A percentile compares a stretch with the other conserved stretches of the same genome.
These are phyloP conservation scores for Polymixis lichenea DNA, from an alignment of 2,888 invertebrate species.

Conservation along the genomic window DNA sequence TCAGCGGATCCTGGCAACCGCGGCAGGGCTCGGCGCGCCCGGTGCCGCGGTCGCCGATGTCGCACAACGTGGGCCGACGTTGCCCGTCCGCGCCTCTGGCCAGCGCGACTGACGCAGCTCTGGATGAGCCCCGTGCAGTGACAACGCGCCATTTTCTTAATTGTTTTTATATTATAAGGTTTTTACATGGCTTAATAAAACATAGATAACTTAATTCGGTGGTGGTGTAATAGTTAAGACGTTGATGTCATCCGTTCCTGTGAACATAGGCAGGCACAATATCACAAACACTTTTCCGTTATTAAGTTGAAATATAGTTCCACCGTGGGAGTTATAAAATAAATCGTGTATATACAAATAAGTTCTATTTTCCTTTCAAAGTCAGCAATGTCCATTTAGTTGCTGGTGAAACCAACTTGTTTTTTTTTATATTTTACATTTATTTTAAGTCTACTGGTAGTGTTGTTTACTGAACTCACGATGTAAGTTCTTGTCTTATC, in stretches of 20 bases:
- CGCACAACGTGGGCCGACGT: constrained; percentile 63
- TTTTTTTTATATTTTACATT: constrained; percentile 37
- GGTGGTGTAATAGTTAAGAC: constrained; percentile 57
- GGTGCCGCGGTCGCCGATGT: constrained; percentile 80
- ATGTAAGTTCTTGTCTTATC: constrained; percentile 54
- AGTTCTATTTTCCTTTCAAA: constrained; percentile 68
- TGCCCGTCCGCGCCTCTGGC: constrained; percentile 77
- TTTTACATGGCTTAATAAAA: constrained; percentile 46
- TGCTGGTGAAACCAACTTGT: constrained; percentile 71
- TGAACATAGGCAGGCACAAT: constrained; percentile 46
- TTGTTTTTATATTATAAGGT: constrained; percentile 41
- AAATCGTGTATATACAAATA: constrained; percentile 61
- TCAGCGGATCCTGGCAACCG: constrained; percentile 65
- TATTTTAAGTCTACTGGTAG: constrained; percentile 29
- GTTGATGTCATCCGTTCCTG: constrained; percentile 65
- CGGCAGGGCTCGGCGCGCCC: constrained; percentile 75
- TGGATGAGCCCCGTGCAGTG: constrained; percentile 68
- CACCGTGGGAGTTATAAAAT: constrained; percentile 63
- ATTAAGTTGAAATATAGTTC: constrained; percentile 53
- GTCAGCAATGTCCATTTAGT: constrained; percentile 74
- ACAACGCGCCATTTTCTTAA: constrained; percentile 57
- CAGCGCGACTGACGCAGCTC: constrained; percentile 73
- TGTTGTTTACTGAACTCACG: constrained; percentile 53
- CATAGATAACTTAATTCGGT: constrained; percentile 40
- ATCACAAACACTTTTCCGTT: constrained; percentile 73